Conservation (phyloP, 1,140 invertebrate species). For the Dermatophagoides farinae region DNA sequence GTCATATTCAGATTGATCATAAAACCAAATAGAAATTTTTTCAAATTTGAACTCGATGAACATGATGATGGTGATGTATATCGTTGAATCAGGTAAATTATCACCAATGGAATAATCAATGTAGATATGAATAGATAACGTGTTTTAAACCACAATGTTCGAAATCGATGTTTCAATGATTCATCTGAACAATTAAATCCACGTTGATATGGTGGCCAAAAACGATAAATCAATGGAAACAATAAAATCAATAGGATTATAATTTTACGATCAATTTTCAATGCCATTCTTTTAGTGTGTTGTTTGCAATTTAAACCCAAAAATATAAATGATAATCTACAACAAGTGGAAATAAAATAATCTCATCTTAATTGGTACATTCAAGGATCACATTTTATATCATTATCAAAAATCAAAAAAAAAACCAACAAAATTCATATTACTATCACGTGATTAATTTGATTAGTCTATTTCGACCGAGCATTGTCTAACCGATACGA, state of each 20-base stretch:
- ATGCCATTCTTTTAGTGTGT: too few relatives aligned
- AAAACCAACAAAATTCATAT: too few relatives aligned
- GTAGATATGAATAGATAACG: background rate
- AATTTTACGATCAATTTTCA: background rate
- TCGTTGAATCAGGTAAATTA: background rate
- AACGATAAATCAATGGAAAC: background rate
- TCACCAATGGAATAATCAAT: background rate
- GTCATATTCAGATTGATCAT: background rate
- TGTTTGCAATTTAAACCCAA: too few relatives aligned
- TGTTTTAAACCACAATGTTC: background rate
- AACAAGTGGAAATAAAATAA: too few relatives aligned
- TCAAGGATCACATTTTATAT: too few relatives aligned
- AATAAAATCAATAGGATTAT: background rate
- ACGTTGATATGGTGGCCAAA: background rate
- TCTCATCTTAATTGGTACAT: too few relatives aligned
- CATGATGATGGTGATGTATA: background rate
- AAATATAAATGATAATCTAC: too few relatives aligned
- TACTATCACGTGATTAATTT: too few relatives aligned
- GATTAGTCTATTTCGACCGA: too few relatives aligned
- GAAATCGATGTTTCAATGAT: background rate
- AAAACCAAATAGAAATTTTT: background rate
- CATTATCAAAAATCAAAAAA: too few relatives aligned
- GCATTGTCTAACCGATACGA: too few relatives aligned
- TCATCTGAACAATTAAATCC: conserved; percentile 2
- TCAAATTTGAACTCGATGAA: background rate